Evolutionary conservation across 2,113 vertebrate genomes (phyloP).

Genomic region (Poeciliopsis prolifica): DNA sequence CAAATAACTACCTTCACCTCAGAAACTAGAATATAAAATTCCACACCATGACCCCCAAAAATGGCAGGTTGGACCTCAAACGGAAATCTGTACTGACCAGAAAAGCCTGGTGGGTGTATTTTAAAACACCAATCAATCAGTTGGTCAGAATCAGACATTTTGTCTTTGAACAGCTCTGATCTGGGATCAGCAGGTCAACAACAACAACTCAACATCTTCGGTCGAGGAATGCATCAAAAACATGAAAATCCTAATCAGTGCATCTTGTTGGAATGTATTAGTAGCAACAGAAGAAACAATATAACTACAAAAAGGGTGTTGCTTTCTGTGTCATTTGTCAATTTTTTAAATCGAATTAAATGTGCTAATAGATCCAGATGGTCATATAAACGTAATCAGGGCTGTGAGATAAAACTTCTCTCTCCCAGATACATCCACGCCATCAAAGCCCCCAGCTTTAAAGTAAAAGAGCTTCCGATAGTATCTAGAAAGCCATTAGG

Average conservation of each 20-base stretch:
- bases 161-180: no score
- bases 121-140: neutral
- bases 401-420: neutral
- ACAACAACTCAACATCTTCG: no score
- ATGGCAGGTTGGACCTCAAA: neutral
- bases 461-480: conserved; percentile 49
- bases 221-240: neutral
- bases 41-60: neutral
- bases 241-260: neutral
- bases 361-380: neutral
- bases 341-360: no score
- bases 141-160: no score
- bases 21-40: no score
- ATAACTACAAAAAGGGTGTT: neutral
- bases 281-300: neutral
- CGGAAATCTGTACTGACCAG: neutral
- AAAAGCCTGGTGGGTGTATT: neutral
- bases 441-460: conserved; percentile 10
- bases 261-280: neutral
- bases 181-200: no score
- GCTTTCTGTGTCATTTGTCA: no score
- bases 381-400: conserved; percentile 7
- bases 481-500: conserved; percentile 74
- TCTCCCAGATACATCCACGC: neutral
- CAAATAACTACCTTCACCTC: no score